Percentiles rank a stretch among this genome's conserved stretches.
Conservation (phyloP, 2,797 vertebrate species). For the Fratercula arctica region DNA sequence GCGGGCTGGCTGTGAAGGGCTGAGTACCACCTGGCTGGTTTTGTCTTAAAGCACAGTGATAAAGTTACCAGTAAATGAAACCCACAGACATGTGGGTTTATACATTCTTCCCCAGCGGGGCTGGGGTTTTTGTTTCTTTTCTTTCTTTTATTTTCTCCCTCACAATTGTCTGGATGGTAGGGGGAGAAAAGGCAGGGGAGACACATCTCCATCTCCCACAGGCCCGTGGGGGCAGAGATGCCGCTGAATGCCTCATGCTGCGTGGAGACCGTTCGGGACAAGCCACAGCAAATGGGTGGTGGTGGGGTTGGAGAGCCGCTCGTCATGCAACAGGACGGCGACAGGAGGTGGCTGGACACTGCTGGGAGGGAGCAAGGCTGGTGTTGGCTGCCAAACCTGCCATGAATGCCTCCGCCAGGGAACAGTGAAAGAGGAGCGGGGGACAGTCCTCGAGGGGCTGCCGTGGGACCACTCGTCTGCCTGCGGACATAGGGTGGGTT, state of each 20-base stretch:
- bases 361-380: not conserved
- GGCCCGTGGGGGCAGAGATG: not conserved
- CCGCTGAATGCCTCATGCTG: not conserved
- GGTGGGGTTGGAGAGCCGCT: not conserved
- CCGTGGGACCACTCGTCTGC: not conserved
- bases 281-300: fast-evolving
- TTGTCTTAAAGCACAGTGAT: constrained; percentile 67
- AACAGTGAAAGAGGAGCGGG: not conserved
- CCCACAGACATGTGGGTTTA: constrained; percentile 2
- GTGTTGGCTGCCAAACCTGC: not conserved
- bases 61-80: constrained; percentile 52
- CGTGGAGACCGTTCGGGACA: fast-evolving
- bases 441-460: not conserved
- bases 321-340: fast-evolving
- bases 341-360: not conserved
- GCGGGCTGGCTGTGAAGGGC: constrained; percentile 20
- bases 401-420: not conserved
- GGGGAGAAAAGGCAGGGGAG: not conserved
- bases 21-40: constrained; percentile 42
- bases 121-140: not conserved
- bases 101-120: constrained; percentile 54
- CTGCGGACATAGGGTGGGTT: not conserved
- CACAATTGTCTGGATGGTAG: not conserved
- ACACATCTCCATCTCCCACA: not conserved
- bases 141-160: not conserved